Evolutionary conservation across 2,888 invertebrate species (phyloP).

Genomic region (Drosophila macrospina): DNA sequence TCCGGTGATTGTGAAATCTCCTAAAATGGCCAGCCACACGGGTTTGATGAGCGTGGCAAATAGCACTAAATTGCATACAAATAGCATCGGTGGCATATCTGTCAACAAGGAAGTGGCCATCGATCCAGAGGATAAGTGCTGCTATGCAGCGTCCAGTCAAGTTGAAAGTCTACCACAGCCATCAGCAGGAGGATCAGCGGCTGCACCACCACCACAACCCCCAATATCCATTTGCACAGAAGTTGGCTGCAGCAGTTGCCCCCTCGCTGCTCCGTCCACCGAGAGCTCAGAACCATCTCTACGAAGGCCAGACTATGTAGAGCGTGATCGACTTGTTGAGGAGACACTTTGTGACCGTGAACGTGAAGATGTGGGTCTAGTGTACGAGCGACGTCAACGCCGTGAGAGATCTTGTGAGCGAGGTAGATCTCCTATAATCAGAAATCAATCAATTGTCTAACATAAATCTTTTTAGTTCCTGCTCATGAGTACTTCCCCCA

Average conservation of each 20-base stretch:
- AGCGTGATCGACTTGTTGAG: slow-evolving; percentile 54
- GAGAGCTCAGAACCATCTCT: slow-evolving; percentile 57
- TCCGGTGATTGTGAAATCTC: slow-evolving; percentile 84
- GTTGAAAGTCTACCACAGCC: slow-evolving; percentile 61
- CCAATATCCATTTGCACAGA: slow-evolving; percentile 75
- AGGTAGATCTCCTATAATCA: slow-evolving; percentile 32
- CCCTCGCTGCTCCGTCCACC: slow-evolving; percentile 57
- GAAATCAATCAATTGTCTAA: background rate
- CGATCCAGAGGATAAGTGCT: slow-evolving; percentile 84
- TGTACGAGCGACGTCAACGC: slow-evolving; percentile 67
- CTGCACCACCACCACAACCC: slow-evolving; percentile 37
- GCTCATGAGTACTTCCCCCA: slow-evolving; percentile 69
- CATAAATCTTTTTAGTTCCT: slow-evolving; percentile 12
- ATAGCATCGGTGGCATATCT: slow-evolving; percentile 72
- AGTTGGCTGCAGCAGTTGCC: slow-evolving; percentile 75
- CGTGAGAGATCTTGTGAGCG: slow-evolving; percentile 66
- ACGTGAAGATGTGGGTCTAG: slow-evolving; percentile 67
- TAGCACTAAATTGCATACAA: slow-evolving; percentile 60
- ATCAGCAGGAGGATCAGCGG: slow-evolving; percentile 24
- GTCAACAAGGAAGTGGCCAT: slow-evolving; percentile 85
- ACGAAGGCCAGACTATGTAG: slow-evolving; percentile 67
- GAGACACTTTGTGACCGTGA: slow-evolving; percentile 64
- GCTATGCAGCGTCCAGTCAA: slow-evolving; percentile 66
- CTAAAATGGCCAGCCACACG: slow-evolving; percentile 76
- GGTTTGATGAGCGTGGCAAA: slow-evolving; percentile 71